Percentiles rank a stretch among this genome's conserved stretches.
These are phyloP conservation scores for Lithophane socia DNA, from an alignment of 2,888 invertebrate species.

Conservation along the genomic window DNA sequence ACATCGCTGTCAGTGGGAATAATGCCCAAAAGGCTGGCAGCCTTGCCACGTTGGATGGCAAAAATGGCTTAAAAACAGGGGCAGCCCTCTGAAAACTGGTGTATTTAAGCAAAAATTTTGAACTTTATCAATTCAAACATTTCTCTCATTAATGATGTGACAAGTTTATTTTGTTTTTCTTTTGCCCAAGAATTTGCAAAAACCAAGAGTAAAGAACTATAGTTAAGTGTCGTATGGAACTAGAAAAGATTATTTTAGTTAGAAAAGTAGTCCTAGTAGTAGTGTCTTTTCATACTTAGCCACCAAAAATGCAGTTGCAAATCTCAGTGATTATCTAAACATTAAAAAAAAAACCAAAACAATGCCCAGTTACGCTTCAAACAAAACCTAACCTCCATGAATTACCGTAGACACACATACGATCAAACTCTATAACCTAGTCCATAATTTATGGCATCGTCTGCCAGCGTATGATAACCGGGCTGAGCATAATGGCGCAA, in stretches of 20 bases:
- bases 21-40: neutral
- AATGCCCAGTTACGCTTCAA: neutral
- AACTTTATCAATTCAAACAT: neutral
- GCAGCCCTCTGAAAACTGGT: neutral
- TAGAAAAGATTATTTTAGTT: neutral
- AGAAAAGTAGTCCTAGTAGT: neutral
- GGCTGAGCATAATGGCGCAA: constrained; percentile 43
- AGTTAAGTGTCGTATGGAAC: neutral
- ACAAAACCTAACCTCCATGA: neutral
- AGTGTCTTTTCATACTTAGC: neutral
- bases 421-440: constrained; percentile 31
- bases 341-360: neutral
- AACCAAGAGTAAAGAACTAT: neutral
- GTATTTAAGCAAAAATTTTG: neutral
- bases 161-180: neutral
- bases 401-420: constrained; percentile 38
- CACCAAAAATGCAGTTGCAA: neutral
- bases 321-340: neutral
- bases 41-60: neutral
- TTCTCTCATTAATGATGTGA: neutral
- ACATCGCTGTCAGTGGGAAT: too few relatives aligned
- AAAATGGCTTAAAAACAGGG: neutral
- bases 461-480: constrained; percentile 66
- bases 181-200: neutral
- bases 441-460: constrained; percentile 69